Percentiles rank a stretch among this genome's conserved stretches.
These are phyloP conservation scores for Dryomyza anilis DNA, from an alignment of 2,888 invertebrate species.

Conservation along the genomic window DNA sequence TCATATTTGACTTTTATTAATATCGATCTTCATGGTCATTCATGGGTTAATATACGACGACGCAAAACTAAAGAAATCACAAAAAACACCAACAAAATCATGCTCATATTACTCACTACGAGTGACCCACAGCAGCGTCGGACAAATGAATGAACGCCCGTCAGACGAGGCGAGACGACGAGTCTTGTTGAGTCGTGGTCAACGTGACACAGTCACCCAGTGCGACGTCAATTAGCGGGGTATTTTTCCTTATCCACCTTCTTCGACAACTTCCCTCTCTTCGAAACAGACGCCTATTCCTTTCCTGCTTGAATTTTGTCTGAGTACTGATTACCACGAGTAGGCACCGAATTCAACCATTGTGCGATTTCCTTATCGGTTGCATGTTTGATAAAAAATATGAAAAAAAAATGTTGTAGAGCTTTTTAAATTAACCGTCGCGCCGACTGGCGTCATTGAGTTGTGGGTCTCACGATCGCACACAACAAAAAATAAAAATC, in stretches of 20 bases:
- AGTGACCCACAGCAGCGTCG: neutral
- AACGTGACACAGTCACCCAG: constrained; percentile 15
- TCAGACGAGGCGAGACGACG: too few species aligned
- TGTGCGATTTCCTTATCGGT: neutral
- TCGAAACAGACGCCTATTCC: neutral
- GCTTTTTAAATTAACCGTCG: constrained; percentile 7
- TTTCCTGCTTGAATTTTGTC: too few species aligned
- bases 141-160: neutral
- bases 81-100: neutral
- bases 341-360: neutral
- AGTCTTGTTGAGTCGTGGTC: too few species aligned
- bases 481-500: neutral
- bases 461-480: too few species aligned
- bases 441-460: constrained; percentile 2
- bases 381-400: neutral
- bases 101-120: neutral
- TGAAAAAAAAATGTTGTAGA: neutral
- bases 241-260: neutral
- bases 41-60: too few species aligned
- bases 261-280: neutral
- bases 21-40: too few species aligned
- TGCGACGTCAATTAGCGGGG: neutral
- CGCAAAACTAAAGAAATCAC: neutral
- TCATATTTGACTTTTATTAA: too few species aligned
- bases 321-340: too few species aligned